Conservation (phyloP, 2,797 vertebrate genomes). For the Hyperoplus lanceolatus region DNA sequence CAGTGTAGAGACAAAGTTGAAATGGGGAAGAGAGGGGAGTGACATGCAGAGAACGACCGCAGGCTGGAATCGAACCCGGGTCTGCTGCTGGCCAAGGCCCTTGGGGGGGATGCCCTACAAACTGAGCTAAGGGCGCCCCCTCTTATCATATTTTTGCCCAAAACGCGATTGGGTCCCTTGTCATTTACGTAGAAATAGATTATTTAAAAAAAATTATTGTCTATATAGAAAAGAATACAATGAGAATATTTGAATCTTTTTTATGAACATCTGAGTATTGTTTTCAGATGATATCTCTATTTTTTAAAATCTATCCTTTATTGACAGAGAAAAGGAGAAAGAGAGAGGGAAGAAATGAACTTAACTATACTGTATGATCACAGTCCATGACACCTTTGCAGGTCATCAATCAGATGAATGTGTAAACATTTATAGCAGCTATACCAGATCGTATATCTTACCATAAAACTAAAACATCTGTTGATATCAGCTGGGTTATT, state of each 20-base stretch:
- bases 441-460: neutral
- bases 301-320: neutral
- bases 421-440: neutral
- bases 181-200: no score
- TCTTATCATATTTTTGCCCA: no score
- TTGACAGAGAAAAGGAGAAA: neutral
- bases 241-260: neutral
- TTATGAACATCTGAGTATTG: neutral
- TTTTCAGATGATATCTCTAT: neutral
- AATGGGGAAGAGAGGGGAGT: no score
- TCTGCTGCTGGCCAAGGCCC: no score
- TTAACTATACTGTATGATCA: neutral
- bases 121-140: no score
- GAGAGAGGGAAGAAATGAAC: neutral
- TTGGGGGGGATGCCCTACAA: no score
- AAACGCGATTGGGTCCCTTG: no score
- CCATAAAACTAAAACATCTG: neutral
- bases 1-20: no score
- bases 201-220: no score
- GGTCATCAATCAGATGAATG: neutral
- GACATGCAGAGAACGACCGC: no score
- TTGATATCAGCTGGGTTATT: neutral
- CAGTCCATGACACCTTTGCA: neutral
- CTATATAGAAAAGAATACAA: neutral
- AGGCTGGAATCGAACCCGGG: no score